A percentile compares a stretch with the other conserved stretches of the same genome.
phyloP scores from a whole-genome alignment of 2,113 vertebrate genomes.

The Lepidothrix coronata region DNA sequence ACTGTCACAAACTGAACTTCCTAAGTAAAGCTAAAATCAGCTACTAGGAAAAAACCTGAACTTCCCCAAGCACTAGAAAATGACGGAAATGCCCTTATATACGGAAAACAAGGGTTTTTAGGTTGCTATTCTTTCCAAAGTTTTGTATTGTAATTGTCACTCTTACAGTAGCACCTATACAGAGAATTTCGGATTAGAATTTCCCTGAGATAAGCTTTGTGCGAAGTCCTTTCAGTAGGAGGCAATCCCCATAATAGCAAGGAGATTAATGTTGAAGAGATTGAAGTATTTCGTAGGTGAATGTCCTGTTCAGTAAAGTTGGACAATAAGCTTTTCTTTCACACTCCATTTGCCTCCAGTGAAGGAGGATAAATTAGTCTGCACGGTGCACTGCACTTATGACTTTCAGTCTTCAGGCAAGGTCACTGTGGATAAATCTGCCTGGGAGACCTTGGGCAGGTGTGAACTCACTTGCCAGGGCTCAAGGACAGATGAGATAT shows the following conservation, averaged over 20 bases:
- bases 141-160: neutral
- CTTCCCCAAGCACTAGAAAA: neutral
- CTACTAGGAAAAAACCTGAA: neutral
- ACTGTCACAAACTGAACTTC: neutral
- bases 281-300: neutral
- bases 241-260: neutral
- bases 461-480: accelerated
- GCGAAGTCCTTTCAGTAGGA: neutral
- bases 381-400: accelerated
- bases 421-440: neutral
- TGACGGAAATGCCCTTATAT: neutral
- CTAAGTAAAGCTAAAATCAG: neutral
- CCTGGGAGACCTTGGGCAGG: neutral
- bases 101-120: neutral
- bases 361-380: neutral
- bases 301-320: neutral
- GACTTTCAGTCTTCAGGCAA: neutral
- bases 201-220: neutral
- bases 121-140: neutral
- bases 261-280: neutral
- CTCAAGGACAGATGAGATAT: neutral
- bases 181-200: neutral
- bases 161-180: neutral
- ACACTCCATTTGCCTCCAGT: neutral
- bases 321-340: slow-evolving; percentile 10